phyloP scores from a whole-genome alignment of 2,797 vertebrate species.

The Micrastur ruficollis region DNA sequence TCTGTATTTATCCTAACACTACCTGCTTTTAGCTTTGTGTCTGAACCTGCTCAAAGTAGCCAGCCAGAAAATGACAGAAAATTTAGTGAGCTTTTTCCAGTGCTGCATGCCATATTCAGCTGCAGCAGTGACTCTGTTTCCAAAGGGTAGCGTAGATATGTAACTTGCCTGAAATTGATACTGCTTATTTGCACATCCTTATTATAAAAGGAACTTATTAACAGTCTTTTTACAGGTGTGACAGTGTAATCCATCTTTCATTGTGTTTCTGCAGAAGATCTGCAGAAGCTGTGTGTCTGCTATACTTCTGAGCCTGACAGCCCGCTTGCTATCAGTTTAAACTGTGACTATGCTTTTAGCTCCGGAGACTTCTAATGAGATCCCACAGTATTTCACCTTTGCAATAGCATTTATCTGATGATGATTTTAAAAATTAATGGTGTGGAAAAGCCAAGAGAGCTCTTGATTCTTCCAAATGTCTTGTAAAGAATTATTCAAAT shows the following conservation, averaged over 20 bases:
- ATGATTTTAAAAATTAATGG: not conserved
- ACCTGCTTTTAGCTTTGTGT: not conserved
- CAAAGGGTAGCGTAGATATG: not conserved
- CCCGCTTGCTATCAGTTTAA: not conserved
- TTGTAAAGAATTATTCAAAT: not conserved
- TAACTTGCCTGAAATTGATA: not conserved
- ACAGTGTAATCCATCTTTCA: not conserved
- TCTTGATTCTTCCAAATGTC: not conserved
- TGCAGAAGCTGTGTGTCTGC: not conserved
- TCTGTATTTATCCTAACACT: not conserved
- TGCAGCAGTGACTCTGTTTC: not conserved
- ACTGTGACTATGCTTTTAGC: not conserved
- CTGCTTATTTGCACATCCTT: not conserved
- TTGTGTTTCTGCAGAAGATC: not conserved
- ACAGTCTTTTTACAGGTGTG: not conserved
- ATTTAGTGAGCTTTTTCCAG: not conserved
- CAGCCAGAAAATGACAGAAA: not conserved
- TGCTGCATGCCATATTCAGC: not conserved
- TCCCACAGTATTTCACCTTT: not conserved
- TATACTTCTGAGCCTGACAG: not conserved
- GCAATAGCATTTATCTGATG: not conserved
- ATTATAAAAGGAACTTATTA: not conserved
- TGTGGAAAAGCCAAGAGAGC: not conserved
- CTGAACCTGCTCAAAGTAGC: not conserved
- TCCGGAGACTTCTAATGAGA: not conserved